Base-by-base conservation (phyloP, 2,113 vertebrate genomes). In the Choloepus hoffmanni region DNA sequence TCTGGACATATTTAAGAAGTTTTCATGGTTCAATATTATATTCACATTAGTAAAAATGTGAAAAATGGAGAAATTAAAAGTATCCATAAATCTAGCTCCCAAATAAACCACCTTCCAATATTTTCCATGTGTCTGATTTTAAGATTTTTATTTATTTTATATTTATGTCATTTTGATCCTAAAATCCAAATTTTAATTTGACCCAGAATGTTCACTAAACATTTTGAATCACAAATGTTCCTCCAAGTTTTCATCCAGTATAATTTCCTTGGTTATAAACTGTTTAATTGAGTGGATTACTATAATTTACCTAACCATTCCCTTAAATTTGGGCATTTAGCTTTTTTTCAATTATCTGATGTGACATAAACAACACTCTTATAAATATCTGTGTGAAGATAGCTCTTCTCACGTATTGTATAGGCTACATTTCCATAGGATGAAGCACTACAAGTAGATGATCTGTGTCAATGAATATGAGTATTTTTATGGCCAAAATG, bases 291-390 rank as follows among this genome's bases (percentile, higher is more conserved):
- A 62, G 19, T 89, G 13, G 65, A 84, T 76, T 85, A n/a, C 26
- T 92, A 18, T 60, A 62, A 36, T 73, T 94, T 85, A 48, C 18
- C 40, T 89, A 53, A 55, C 13, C 6, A 28, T 15, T 68, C 19
- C 2, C 3, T 87, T 73, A 78, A 85, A 92, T 91, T 40, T 92
- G 40, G 36, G 45, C 5, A 48, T 95, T 84, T 58, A 36, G 21
- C 36, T 95, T 92, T 36, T 83, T 95, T 95, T 90, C 28, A 84
- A 2, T 96, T 85, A 94, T 78, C 58, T 85, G 28, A 21, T 88
- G 50, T 48, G 82, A 45, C 7, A 70, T 60, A 76, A 77, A 65
- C 8, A 62, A 21, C 8, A 89, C 3, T 58, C 18, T 92, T 79
- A 72, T 33, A 78, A 73, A 58, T 81, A 74, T 78, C 18, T 60